Conservation (phyloP, 2,113 vertebrate species). For the Calidris pygmaea region DNA sequence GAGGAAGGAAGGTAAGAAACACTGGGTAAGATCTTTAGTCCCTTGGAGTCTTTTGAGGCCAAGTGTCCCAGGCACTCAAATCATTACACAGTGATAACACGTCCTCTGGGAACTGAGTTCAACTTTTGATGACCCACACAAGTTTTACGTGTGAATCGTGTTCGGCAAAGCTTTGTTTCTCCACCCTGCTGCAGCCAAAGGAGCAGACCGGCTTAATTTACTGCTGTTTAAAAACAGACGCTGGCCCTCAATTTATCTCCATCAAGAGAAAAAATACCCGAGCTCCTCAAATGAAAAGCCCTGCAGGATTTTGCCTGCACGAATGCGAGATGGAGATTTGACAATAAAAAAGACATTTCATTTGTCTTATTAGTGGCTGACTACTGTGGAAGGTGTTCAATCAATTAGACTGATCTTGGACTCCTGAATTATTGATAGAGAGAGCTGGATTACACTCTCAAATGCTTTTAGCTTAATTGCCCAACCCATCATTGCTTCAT, state of each 20-base stretch:
- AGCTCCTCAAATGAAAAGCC: conserved; percentile 49
- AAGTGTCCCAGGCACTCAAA: background rate
- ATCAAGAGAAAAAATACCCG: conserved; percentile 49
- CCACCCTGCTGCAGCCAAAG: background rate
- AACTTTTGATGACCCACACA: background rate
- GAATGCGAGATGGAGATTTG: conserved; percentile 61
- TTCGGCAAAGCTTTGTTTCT: background rate
- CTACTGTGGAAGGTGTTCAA: conserved; percentile 70
- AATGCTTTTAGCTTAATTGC: conserved; percentile 90
- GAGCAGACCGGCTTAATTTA: conserved; percentile 32
- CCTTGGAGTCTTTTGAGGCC: background rate
- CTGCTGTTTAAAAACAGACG: conserved; percentile 70
- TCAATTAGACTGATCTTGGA: conserved; percentile 69
- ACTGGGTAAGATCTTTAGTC: background rate
- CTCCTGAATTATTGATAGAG: conserved; percentile 72
- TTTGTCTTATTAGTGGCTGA: conserved; percentile 79
- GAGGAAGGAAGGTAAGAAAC: background rate
- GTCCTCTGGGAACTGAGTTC: background rate
- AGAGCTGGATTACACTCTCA: conserved; percentile 70
- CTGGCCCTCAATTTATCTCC: conserved; percentile 61
- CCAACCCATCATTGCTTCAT: conserved; percentile 74
- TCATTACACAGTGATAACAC: background rate
- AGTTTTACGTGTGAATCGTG: background rate
- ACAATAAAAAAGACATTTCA: conserved; percentile 67
- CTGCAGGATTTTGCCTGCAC: conserved; percentile 58